phyloP scores from a whole-genome alignment of 2,888 invertebrate species.

The Eupithecia tripunctaria region DNA sequence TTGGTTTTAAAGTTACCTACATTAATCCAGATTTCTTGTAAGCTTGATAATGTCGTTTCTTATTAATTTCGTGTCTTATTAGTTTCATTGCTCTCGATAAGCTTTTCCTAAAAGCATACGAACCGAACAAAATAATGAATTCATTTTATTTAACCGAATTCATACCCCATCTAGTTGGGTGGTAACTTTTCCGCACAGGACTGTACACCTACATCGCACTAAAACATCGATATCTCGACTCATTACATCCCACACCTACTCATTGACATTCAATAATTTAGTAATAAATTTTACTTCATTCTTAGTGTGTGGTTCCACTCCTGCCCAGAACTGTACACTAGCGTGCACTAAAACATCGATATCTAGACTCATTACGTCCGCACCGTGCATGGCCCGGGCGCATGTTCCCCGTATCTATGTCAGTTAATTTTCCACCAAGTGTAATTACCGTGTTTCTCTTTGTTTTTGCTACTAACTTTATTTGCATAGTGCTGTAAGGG shows the following conservation, averaged over 20 bases:
- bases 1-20: no score
- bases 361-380: slow-evolving; percentile 75
- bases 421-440: slow-evolving; percentile 82
- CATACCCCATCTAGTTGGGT: slow-evolving; percentile 8
- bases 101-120: not conserved
- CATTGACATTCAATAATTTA: not conserved
- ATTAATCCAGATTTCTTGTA: no score
- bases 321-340: slow-evolving; percentile 51
- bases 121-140: not conserved
- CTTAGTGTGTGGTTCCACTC: slow-evolving; percentile 23
- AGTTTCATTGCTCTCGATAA: not conserved
- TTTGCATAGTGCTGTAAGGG: slow-evolving; percentile 78
- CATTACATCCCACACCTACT: slow-evolving; percentile 62
- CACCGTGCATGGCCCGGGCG: slow-evolving; percentile 61
- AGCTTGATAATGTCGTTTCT: not conserved
- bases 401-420: slow-evolving; percentile 78
- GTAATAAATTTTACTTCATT: not conserved
- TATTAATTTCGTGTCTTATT: no score
- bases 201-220: slow-evolving; percentile 67
- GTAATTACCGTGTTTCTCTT: slow-evolving; percentile 82
- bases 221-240: slow-evolving; percentile 70
- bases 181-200: slow-evolving; percentile 17
- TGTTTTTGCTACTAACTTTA: slow-evolving; percentile 84
- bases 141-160: not conserved
- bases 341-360: slow-evolving; percentile 68